These are phyloP conservation scores for Solenopsis fugax DNA, from an alignment of 1,140 invertebrate genomes.

Conservation along the genomic window DNA sequence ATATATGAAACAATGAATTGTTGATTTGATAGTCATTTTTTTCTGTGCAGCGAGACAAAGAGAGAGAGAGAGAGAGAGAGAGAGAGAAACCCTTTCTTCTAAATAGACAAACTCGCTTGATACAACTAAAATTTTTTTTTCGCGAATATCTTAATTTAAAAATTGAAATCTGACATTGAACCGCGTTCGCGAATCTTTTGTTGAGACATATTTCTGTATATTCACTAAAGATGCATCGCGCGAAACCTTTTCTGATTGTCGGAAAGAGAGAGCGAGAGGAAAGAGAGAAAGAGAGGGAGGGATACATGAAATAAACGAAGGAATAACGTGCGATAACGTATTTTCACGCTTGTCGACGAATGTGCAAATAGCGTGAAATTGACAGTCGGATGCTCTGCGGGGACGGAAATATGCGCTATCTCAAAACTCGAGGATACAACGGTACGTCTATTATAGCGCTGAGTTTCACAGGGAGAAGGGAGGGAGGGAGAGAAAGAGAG, in stretches of 20 bases:
- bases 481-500: background rate
- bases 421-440: constrained; percentile 57
- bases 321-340: constrained; percentile 57
- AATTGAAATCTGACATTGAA: background rate
- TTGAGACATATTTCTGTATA: background rate
- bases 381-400: constrained; percentile 52
- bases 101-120: background rate
- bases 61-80: background rate
- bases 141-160: background rate
- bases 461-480: background rate
- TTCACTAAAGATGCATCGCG: background rate
- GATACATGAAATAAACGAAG: constrained; percentile 50
- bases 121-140: background rate
- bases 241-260: background rate
- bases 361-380: constrained; percentile 63
- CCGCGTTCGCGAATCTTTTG: background rate
- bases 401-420: constrained; percentile 59
- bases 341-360: constrained; percentile 58
- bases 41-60: too few species aligned
- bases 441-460: constrained; percentile 26
- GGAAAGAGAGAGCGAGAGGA: background rate
- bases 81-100: background rate
- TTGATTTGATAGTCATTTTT: too few species aligned
- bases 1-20: too few species aligned
- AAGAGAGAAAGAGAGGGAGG: background rate